Conservation (phyloP, 92 coral and sea anemone genomes). For the Blastomussa wellsi region DNA sequence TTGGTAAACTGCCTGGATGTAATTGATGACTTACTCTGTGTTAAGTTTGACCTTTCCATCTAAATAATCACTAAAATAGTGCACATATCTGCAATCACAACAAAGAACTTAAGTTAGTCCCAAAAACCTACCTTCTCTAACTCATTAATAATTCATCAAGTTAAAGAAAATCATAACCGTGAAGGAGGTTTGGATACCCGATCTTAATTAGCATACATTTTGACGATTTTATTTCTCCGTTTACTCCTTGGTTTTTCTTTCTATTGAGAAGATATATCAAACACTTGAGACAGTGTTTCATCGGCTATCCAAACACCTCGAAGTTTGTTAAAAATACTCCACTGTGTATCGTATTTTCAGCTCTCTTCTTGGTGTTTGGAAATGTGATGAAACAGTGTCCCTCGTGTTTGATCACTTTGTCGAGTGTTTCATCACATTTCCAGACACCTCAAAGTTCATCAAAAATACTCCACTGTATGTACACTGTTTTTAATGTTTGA, state of each 20-base stretch:
- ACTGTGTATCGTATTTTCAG: too few species aligned
- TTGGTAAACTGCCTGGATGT: background rate
- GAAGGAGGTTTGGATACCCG: background rate
- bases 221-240: background rate
- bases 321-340: background rate
- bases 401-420: too few species aligned
- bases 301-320: background rate
- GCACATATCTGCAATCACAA: slow-evolving; percentile 80
- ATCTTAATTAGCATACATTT: slow-evolving; percentile 6
- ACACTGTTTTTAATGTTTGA: too few species aligned
- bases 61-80: slow-evolving; percentile 92
- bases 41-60: slow-evolving; percentile 81
- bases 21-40: slow-evolving; percentile 69
- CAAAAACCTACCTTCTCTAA: too few species aligned
- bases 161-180: slow-evolving; percentile 1
- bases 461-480: too few species aligned
- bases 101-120: too few species aligned
- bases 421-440: too few species aligned
- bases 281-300: slow-evolving; percentile 5
- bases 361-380: too few species aligned
- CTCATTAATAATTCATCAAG: too few species aligned
- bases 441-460: too few species aligned
- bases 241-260: background rate
- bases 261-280: slow-evolving; percentile 1
- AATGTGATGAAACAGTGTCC: too few species aligned